Base-by-base conservation (phyloP, 1,140 invertebrate genomes). In the Ladona fulva region DNA sequence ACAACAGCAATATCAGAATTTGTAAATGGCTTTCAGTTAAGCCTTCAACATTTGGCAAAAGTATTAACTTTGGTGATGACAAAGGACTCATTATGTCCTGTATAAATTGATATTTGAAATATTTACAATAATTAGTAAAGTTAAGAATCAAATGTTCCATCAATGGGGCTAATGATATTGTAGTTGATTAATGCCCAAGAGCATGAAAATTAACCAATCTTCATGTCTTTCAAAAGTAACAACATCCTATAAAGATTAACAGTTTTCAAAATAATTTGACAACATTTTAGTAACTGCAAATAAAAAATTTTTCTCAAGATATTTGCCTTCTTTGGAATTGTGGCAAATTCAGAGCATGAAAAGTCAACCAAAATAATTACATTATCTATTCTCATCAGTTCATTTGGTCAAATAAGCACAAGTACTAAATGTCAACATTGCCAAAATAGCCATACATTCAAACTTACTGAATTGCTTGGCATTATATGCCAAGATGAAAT, bases 1-100 rank as follows among this genome's bases (percentile, higher is more conserved):
- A 19, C 14, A 66, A 66, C 52, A 66, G n/a, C 52, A 66, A 66
- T 12, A 66, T 66, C 52, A 66, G 52, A 16, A 6, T 16, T 22
- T 66, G 14, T 5, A 19, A 66, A 16, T 22, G 14, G 12, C n/a
- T 66, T 66, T 66, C 14, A 66, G n/a, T 66, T 19, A 66, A 6
- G 52, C n/a, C 52, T 66, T 66, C 12, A 66, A 19, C 52, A 66
- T 66, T 19, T 66, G 52, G 52, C 14, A 5, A 66, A 66, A 19
- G 52, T 66, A 66, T 66, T 66, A 66, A 66, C 52, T 66, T 66
- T 66, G 52, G 52, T 66, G n/a, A 66, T 66, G 52, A 66, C 1
- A 66, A 19, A 66, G n/a, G 52, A 66, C 14, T 19, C 29, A 37
- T 37, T 11, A 66, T 66, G 14, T 66, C n/a, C 52, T 6, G n/a